These are phyloP conservation scores for Pollicipes pollicipes DNA, from an alignment of 1,140 invertebrate genomes.

Conservation along the genomic window DNA sequence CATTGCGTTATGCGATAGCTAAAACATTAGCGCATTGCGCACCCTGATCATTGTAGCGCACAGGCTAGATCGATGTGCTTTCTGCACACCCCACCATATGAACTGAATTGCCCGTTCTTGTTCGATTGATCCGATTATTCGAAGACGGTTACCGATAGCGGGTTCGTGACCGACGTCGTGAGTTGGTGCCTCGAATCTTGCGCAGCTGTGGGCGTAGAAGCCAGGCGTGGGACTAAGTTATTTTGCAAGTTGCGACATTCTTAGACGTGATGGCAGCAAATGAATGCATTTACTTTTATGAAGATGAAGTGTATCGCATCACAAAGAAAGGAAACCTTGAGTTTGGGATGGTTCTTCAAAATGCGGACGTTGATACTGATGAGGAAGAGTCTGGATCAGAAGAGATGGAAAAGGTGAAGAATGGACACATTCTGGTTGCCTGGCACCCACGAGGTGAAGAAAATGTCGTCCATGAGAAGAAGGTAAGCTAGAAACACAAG, in stretches of 20 bases:
- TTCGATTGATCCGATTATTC: too few species aligned
- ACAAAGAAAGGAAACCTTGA: conserved; percentile 64
- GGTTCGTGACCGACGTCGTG: too few species aligned
- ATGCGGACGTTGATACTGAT: conserved; percentile 62
- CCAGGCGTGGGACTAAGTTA: too few species aligned
- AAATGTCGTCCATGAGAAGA: conserved; percentile 48
- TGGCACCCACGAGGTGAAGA: conserved; percentile 59
- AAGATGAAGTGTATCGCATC: conserved; percentile 73
- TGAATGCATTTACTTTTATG: conserved; percentile 54
- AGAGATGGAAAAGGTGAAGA: conserved; percentile 36
- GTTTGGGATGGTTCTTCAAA: conserved; percentile 80
- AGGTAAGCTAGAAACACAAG: conserved; percentile 39
- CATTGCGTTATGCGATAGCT: neutral
- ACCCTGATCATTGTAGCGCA: too few species aligned
- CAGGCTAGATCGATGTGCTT: too few species aligned
- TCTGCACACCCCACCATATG: too few species aligned
- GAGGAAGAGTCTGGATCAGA: conserved; percentile 59
- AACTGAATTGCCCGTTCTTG: too few species aligned
- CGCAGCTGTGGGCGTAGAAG: too few species aligned
- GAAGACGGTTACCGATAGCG: too few species aligned
- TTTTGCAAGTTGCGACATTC: too few species aligned
- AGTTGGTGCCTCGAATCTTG: too few species aligned
- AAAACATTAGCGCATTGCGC: too few species aligned
- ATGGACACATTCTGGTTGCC: conserved; percentile 54
- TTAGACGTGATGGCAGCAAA: conserved; percentile 7